A percentile compares a stretch with the other conserved stretches of the same genome.
These are phyloP conservation scores for Chloroclysta siterata DNA, from an alignment of 2,888 invertebrate species.

Conservation along the genomic window DNA sequence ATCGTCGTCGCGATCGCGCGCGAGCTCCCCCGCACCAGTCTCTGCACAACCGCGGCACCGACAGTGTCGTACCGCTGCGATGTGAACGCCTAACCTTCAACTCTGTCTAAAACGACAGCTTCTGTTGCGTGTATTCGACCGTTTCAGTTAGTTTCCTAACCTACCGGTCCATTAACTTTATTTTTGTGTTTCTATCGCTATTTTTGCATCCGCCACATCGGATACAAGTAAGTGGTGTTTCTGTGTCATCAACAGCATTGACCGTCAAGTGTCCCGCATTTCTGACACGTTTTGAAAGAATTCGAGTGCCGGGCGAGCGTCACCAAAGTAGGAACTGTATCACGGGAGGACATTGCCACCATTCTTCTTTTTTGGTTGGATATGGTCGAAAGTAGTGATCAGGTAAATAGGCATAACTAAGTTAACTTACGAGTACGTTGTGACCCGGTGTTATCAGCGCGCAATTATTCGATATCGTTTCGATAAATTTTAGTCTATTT, in stretches of 20 bases:
- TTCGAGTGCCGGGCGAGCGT: constrained; percentile 59
- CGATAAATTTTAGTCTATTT: constrained; percentile 26
- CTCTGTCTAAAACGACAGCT: constrained; percentile 81
- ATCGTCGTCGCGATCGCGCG: constrained; percentile 42
- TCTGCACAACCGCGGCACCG: constrained; percentile 80
- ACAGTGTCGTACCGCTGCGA: constrained; percentile 82
- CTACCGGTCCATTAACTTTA: constrained; percentile 62
- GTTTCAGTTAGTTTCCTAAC: constrained; percentile 61
- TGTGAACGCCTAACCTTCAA: constrained; percentile 79
- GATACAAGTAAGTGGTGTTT: constrained; percentile 75
- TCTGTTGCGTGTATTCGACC: constrained; percentile 68
- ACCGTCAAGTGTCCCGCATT: constrained; percentile 59
- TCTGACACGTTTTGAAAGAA: constrained; percentile 64
- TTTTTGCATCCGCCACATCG: constrained; percentile 56
- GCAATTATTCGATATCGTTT: constrained; percentile 8
- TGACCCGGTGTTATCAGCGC: constrained; percentile 18
- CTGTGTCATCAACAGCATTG: constrained; percentile 68
- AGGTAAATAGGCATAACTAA: constrained; percentile 54
- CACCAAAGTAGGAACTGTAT: constrained; percentile 59
- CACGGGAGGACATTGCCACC: constrained; percentile 45
- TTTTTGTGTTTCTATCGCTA: constrained; percentile 63
- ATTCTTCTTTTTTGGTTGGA: constrained; percentile 52
- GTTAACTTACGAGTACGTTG: constrained; percentile 17
- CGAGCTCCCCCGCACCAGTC: constrained; percentile 61
- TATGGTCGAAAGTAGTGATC: constrained; percentile 62